These are phyloP conservation scores for Elysia chlorotica DNA, from an alignment of 1,140 invertebrate genomes.

Conservation along the genomic window DNA sequence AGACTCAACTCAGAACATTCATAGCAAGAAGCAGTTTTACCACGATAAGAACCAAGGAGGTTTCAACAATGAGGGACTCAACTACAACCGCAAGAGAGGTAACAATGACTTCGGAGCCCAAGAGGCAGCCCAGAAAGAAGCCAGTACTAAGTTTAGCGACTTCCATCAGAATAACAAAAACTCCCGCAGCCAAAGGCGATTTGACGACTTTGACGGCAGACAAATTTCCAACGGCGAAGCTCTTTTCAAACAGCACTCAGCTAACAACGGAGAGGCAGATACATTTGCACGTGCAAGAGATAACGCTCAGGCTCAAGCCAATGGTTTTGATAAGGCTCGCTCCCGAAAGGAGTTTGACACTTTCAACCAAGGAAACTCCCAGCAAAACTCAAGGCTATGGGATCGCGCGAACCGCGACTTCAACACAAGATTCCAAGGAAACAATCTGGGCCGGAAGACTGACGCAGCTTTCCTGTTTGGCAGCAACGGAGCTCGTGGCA, in stretches of 20 bases:
- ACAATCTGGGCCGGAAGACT: not conserved
- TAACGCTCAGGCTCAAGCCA: not conserved
- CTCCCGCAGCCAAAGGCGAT: not conserved
- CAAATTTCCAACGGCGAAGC: constrained; percentile 13
- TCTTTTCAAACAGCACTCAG: not conserved
- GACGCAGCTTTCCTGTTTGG: constrained; percentile 10
- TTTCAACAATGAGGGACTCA: constrained; percentile 23
- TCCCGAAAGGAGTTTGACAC: constrained; percentile 13
- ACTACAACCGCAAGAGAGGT: constrained; percentile 26
- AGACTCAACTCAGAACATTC: constrained; percentile 17
- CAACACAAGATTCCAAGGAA: not conserved
- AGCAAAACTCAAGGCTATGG: constrained; percentile 12
- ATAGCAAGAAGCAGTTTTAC: constrained; percentile 26
- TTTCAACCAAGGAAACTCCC: not conserved
- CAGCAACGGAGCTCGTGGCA: not conserved
- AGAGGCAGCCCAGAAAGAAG: constrained; percentile 22
- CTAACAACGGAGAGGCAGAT: not conserved
- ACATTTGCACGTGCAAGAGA: not conserved
- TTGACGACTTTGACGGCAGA: constrained; percentile 7
- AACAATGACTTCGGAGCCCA: constrained; percentile 24
- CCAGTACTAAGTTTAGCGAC: constrained; percentile 11
- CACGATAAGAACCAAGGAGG: constrained; percentile 28
- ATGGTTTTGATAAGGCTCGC: not conserved
- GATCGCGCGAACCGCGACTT: constrained; percentile 12
- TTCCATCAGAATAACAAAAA: constrained; percentile 11